Evolutionary conservation across 1,140 invertebrate genomes (phyloP), one percentile per base, ranked within the genome.

Genomic region (Diorhabda elongata): DNA sequence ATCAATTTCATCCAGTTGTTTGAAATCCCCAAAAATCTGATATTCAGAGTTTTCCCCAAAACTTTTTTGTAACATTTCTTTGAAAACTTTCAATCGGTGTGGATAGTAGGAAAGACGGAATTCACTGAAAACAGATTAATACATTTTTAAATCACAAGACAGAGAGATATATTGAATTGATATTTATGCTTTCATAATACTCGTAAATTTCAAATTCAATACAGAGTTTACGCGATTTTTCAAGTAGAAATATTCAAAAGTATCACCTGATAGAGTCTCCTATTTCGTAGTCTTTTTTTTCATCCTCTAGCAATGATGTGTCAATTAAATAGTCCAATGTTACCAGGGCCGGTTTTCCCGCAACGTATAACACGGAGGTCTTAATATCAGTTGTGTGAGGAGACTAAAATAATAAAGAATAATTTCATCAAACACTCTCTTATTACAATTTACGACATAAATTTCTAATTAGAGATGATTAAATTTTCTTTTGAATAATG

Each of bases 71-170:
- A 95, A 79, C 81, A 94, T 89, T 3, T 84, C 75, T 1, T 85
- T 88, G 80, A 96, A 95, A 2, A 83, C 81, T 6, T 87, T 83
- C 63, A 95, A 79, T 59, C 85, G 86, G 75, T 95, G 93, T 4
- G 93, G 93, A 82, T 93, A 94, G 78, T 95, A 96, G 4, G 92
- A 93, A 9, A 95, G 81, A 8, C 93, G 86, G 82, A 95, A 96
- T 76, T 92, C 88, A 76, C 89, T 93, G 78, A 69, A 86, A 85
- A 73, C 61, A 76, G 67, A 60, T 41, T 43, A 60, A 66, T 42
- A 52, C 2, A 4, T 1, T 26, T 1, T 26, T 26, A 26, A 26
- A 26, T 26, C 26, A 26, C 26, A 26, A 26, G 26, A 26, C 26
- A 26, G 26, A 26, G 26, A 26, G 26, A 26, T 26, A 26, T 26